phyloP scores from a whole-genome alignment of 2,797 vertebrate genomes.

The Urocyon cinereoargenteus region DNA sequence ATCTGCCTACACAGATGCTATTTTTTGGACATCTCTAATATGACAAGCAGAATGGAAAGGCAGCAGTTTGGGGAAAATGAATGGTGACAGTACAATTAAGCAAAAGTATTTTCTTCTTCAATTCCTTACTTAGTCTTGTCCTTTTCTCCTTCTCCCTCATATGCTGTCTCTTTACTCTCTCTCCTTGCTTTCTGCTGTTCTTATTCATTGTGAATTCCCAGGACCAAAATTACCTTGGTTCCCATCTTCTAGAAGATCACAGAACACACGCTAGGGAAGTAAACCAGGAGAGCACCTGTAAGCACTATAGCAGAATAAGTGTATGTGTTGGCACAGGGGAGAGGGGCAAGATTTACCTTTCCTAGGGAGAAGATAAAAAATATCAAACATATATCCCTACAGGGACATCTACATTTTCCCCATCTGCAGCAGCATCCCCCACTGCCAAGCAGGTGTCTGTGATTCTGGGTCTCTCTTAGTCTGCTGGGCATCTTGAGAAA shows the following conservation, averaged over 20 bases:
- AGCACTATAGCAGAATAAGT: fast-evolving
- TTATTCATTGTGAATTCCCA: fast-evolving
- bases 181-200: background rate
- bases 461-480: background rate
- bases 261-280: fast-evolving
- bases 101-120: background rate
- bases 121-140: background rate
- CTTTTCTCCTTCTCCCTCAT: background rate
- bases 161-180: background rate
- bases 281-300: fast-evolving
- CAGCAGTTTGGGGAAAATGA: background rate
- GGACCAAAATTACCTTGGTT: background rate
- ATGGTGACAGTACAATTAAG: background rate
- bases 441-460: too few species aligned
- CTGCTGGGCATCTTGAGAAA: background rate
- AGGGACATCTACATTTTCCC: background rate
- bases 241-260: background rate
- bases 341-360: background rate
- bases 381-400: fast-evolving
- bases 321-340: background rate
- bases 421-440: fast-evolving
- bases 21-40: background rate
- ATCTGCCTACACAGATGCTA: background rate
- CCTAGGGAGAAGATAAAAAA: background rate
- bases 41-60: background rate